A percentile compares a stretch with the other conserved stretches of the same genome.
Conservation (phyloP, 2,888 invertebrate species). For the Eupithecia abbreviata region DNA sequence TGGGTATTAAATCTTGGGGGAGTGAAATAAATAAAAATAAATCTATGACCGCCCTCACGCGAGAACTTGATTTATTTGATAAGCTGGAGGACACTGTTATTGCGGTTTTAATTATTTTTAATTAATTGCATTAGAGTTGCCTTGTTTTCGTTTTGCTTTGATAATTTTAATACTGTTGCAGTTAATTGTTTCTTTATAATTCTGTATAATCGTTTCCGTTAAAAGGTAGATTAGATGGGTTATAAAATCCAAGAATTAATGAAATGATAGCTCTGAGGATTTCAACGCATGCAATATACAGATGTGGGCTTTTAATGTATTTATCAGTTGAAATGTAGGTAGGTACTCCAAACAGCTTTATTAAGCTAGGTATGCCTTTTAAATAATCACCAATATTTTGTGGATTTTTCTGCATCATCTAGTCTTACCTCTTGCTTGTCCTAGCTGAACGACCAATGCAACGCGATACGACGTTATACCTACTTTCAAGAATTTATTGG, state of each 20-base stretch:
- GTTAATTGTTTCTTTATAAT: neutral
- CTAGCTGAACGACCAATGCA: neutral
- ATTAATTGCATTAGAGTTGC: slow-evolving; percentile 50
- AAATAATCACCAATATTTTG: neutral
- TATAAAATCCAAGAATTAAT: neutral
- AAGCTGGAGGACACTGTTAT: slow-evolving; percentile 45
- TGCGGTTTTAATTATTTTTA: slow-evolving; percentile 62
- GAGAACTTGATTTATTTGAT: slow-evolving; percentile 78
- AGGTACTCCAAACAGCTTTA: no score
- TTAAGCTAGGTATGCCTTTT: neutral
- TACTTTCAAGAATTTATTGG: neutral
- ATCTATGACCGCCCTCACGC: slow-evolving; percentile 73
- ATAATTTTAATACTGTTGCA: neutral
- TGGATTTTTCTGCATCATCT: neutral
- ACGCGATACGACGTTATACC: neutral
- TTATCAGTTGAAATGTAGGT: no score
- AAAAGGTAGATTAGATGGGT: neutral
- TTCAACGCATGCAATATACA: neutral
- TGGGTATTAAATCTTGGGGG: slow-evolving; percentile 82
- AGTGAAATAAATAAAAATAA: slow-evolving; percentile 84
- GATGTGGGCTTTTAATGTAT: no score
- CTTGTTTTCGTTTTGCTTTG: slow-evolving; percentile 15
- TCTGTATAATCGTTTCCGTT: neutral
- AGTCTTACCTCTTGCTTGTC: neutral
- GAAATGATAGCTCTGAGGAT: neutral